Evolutionary conservation across 2,888 invertebrate genomes (phyloP), one percentile per base, ranked within the genome.

Genomic region (Campoletis raptor): DNA sequence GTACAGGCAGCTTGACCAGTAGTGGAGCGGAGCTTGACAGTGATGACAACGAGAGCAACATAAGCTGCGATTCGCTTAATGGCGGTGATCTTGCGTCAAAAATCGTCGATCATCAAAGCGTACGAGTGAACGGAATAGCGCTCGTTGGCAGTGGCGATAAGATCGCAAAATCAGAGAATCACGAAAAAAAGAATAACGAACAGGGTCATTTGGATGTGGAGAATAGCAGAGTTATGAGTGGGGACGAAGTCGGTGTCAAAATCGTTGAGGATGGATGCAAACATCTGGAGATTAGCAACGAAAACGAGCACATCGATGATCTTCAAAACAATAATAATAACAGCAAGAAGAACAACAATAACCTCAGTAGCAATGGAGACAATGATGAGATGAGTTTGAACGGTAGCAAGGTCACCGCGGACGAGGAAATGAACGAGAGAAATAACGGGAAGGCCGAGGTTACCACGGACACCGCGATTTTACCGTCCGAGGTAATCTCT

Each of bases 1-100:
- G 96, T 64, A 95, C 95, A 18, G 95, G 95, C 83, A 96, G 96
- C 91, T 94, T 96, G 79, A 95, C 96, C 21, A 96, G 96, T 91
- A 97, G 96, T 91, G 96, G 96, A 15, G 95, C 95, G 93, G 97
- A 95, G 92, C 95, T 96, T 78, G 96, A 97, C 94, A 97, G 96
- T 91, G 97, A 96, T 94, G 96, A 96, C 93, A 96, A 96, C 94
- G 95, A 97, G 92, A 97, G 97, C 88, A 97, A 97, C 91, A 96
- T 97, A 92, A 97, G 97, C 92, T 97, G 97, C 94, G 98, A 98
- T 94, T 98, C 97, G 48, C 94, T 98, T 89, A 97, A 97, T 94
- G 96, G 97, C 90, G 96, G 96, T 88, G 97, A 97, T 93, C 94
- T 96, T 91, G 95, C 95, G 24, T 90, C 89, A 5, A 80, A 88